Conservation (phyloP, 2,113 vertebrate genomes). For the Macrotus californicus region DNA sequence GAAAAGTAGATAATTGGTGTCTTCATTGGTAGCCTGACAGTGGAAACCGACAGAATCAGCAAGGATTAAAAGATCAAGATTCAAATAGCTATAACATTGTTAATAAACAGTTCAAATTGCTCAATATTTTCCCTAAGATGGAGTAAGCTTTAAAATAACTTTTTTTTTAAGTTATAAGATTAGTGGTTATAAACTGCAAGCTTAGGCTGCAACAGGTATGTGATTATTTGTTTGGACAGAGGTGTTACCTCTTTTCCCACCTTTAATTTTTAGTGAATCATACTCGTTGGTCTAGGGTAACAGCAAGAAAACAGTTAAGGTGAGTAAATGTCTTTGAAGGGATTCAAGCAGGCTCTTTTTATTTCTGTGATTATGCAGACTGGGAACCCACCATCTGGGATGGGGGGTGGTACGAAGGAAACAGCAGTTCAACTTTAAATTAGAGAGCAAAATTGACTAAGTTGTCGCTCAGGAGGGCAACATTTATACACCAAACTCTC, state of each 20-base stretch:
- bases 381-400: conserved; percentile 13
- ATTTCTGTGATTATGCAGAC: conserved; percentile 9
- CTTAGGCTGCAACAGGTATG: not conserved
- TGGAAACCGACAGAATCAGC: conserved; percentile 14
- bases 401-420: not conserved
- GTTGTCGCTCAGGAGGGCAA: conserved; percentile 12
- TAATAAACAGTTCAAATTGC: not conserved
- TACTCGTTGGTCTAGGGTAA: not conserved
- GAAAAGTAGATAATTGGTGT: conserved; percentile 77
- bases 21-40: conserved; percentile 67
- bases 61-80: conserved; percentile 30
- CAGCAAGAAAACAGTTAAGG: not conserved
- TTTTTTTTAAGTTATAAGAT: not conserved
- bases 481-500: conserved; percentile 13
- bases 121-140: conserved; percentile 19
- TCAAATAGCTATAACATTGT: not conserved
- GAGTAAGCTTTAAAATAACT: conserved; percentile 13
- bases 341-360: not conserved
- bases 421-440: conserved; percentile 31
- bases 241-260: not conserved
- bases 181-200: not conserved
- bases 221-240: not conserved
- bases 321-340: not conserved
- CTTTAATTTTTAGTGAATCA: not conserved
- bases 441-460: conserved; percentile 38